Percentiles rank a stretch among this genome's conserved stretches.
phyloP scores from a whole-genome alignment of 2,888 invertebrate species.

The Ctenicera cuprea region DNA sequence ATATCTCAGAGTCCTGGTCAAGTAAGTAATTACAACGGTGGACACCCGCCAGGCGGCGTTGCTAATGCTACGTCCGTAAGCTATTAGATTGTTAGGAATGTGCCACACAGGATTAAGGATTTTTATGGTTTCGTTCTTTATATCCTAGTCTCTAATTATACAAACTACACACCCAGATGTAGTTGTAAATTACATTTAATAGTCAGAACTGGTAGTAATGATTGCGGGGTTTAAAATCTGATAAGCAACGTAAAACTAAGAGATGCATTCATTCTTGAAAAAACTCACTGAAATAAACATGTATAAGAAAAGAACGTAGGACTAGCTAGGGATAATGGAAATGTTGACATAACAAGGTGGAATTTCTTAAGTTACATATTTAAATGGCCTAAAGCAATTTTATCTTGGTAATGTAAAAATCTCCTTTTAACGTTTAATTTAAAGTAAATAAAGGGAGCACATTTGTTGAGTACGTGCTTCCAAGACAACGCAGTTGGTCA shows the following conservation, averaged over 20 bases:
- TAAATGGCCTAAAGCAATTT: no score
- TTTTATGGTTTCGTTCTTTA: conserved; percentile 52
- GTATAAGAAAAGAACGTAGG: no score
- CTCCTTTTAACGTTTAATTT: no score
- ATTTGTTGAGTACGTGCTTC: no score
- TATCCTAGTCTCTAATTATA: conserved; percentile 46
- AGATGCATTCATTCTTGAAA: background rate
- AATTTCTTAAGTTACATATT: no score
- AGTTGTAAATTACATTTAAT: conserved; percentile 39
- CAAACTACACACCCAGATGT: conserved; percentile 41
- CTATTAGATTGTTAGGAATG: conserved; percentile 64
- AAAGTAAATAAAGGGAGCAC: no score
- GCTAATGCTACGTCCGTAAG: conserved; percentile 62
- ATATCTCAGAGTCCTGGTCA: conserved; percentile 66
- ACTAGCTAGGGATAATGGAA: no score
- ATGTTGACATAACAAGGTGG: no score
- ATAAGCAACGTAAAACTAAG: background rate
- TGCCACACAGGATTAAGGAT: conserved; percentile 63
- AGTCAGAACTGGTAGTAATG: background rate
- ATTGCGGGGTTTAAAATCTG: conserved; percentile 17
- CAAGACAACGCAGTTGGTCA: no score
- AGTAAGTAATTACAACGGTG: conserved; percentile 70
- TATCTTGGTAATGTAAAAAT: no score
- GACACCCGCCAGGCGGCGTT: conserved; percentile 63
- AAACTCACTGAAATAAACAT: background rate